Evolutionary conservation across 1,140 invertebrate species (phyloP).

Genomic region (Orius insidiosus): DNA sequence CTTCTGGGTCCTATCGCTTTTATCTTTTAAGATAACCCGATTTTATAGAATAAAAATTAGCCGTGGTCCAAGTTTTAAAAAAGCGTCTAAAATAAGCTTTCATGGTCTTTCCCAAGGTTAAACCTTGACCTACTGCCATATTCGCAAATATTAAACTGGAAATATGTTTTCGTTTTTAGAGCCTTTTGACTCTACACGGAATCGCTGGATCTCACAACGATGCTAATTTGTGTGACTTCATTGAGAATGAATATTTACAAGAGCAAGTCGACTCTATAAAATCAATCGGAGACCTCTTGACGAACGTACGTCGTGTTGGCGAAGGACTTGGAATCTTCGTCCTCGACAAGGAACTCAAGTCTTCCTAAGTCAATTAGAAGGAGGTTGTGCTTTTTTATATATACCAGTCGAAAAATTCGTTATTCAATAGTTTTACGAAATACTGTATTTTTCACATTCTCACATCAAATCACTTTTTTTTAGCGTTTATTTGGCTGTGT

Average conservation of each 20-base stretch:
- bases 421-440: too few species aligned
- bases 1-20: background rate
- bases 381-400: too few species aligned
- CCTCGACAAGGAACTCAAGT: constrained; percentile 45
- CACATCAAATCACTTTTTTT: too few species aligned
- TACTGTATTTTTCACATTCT: too few species aligned
- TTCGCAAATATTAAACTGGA: constrained; percentile 1
- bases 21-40: background rate
- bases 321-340: constrained; percentile 53
- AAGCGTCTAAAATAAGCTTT: background rate
- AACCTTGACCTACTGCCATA: background rate
- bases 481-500: too few species aligned
- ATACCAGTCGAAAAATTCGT: too few species aligned
- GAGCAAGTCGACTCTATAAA: constrained; percentile 65
- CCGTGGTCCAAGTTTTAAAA: background rate
- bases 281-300: constrained; percentile 47
- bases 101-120: background rate
- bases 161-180: too few species aligned
- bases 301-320: constrained; percentile 50
- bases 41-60: too few species aligned
- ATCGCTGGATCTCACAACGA: constrained; percentile 46
- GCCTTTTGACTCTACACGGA: constrained; percentile 45
- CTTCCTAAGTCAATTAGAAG: constrained; percentile 1
- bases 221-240: constrained; percentile 49
- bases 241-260: constrained; percentile 50